Evolutionary conservation across 2,888 invertebrate genomes (phyloP), one percentile per base, ranked within the genome.

Genomic region (Epistrophe eligans): DNA sequence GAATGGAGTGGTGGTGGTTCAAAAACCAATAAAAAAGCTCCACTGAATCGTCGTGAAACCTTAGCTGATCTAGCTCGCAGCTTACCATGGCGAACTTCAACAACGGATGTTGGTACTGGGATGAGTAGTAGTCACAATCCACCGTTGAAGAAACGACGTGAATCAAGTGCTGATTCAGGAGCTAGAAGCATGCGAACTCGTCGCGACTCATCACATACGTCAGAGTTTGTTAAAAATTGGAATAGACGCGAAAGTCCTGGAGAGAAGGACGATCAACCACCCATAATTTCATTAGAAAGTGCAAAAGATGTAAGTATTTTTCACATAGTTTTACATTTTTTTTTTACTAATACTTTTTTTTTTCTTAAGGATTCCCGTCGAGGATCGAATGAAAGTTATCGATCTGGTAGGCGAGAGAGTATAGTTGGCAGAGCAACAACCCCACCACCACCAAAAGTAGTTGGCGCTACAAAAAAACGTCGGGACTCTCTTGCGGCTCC

Each of bases 81-180:
- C 50, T 92, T 97, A 73, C 97, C 97, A 0, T 97, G 97, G 97
- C 95, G 96, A 17, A 95, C 97, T 35, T 94, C 95, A 55, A 94
- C 94, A 57, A 94, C 94, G 28, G 95, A 95, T 82, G 92, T 93
- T 7, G 90, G 92, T 52, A 92, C 91, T 10, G 94, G 94, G 90
- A 93, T 94, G 77, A 87, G 89, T 43, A 89, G 77, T 10, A 90
- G 90, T 62, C 94, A 94, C 8, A 94, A 94, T 0, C 91, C 92
- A 9, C 94, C 94, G 1, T 84, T 93, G 74, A 94, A 96, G 45
- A 97, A 97, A 90, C 94, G 97, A n/a, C 94, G 97, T 70, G 97
- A 98, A 91, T 97, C 97, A 32, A 97, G 97, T 80, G 97, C 97
- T 60, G 97, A 97, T 92, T 96, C 97, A 0, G 97, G 97, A 66